Percentiles rank a stretch among this genome's conserved stretches.
Conservation (phyloP, 2,113 vertebrate genomes). For the Eclectus roratus region DNA sequence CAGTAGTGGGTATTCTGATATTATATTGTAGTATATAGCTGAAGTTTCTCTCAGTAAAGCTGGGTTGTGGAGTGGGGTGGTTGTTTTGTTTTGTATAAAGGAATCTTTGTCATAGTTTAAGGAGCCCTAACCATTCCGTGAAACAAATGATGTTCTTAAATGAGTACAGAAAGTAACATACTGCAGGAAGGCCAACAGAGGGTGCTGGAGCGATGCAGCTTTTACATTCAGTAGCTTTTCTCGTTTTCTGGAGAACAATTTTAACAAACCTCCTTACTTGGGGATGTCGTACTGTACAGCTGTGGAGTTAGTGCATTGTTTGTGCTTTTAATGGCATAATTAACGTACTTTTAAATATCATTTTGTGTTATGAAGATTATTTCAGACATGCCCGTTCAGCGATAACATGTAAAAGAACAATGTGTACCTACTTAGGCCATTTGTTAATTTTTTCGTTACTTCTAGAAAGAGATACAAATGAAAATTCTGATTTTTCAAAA, state of each 20-base stretch:
- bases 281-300: neutral
- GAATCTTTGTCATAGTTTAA: neutral
- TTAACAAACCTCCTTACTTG: neutral
- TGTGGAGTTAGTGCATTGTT: neutral
- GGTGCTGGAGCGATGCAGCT: constrained; percentile 46
- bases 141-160: neutral
- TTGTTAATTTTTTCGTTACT: neutral
- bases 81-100: neutral
- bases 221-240: neutral
- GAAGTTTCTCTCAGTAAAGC: neutral
- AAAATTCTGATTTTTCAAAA: neutral
- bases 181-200: constrained; percentile 57
- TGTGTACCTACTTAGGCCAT: neutral
- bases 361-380: neutral
- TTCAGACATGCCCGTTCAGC: neutral
- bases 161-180: neutral
- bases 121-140: neutral
- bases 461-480: neutral
- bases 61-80: neutral
- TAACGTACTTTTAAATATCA: neutral
- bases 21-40: neutral
- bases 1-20: neutral
- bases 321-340: neutral
- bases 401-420: neutral
- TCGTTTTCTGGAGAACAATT: neutral